Conservation (phyloP, 2,888 invertebrate species). For the Autographa gamma region DNA sequence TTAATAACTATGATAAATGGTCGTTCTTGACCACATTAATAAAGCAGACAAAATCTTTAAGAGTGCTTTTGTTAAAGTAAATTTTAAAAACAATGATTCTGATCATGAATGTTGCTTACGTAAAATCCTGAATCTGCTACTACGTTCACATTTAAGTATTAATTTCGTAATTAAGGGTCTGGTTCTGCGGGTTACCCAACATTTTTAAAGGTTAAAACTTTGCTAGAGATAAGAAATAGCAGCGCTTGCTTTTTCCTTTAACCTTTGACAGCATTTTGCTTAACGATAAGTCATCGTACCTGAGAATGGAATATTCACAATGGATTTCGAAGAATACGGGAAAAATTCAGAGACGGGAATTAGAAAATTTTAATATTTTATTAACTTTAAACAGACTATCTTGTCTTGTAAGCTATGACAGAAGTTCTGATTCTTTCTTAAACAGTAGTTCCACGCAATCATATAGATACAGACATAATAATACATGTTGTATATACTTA, state of each 20-base stretch:
- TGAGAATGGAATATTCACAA: slow-evolving; percentile 26
- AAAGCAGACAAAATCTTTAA: too few relatives aligned
- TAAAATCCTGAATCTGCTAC: neutral
- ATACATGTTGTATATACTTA: neutral
- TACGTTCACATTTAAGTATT: slow-evolving; percentile 8
- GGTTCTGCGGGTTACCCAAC: slow-evolving; percentile 33
- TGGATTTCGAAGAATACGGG: slow-evolving; percentile 16
- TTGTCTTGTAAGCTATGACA: neutral
- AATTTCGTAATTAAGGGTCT: slow-evolving; percentile 32
- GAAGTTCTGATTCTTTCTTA: neutral
- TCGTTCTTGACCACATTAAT: too few relatives aligned
- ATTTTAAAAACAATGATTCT: too few relatives aligned
- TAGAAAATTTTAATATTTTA: neutral
- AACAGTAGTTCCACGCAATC: neutral
- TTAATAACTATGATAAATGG: too few relatives aligned
- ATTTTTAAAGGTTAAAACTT: slow-evolving; percentile 44
- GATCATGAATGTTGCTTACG: neutral
- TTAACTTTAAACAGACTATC: neutral
- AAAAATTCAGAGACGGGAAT: slow-evolving; percentile 1
- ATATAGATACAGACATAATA: neutral
- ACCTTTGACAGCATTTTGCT: slow-evolving; percentile 43
- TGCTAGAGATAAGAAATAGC: slow-evolving; percentile 43
- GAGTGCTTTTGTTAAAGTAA: too few relatives aligned
- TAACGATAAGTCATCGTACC: slow-evolving; percentile 31
- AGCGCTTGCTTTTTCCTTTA: slow-evolving; percentile 34